These are phyloP conservation scores for Holcopasites calliopsidis DNA, from an alignment of 1,140 invertebrate species.

Conservation along the genomic window DNA sequence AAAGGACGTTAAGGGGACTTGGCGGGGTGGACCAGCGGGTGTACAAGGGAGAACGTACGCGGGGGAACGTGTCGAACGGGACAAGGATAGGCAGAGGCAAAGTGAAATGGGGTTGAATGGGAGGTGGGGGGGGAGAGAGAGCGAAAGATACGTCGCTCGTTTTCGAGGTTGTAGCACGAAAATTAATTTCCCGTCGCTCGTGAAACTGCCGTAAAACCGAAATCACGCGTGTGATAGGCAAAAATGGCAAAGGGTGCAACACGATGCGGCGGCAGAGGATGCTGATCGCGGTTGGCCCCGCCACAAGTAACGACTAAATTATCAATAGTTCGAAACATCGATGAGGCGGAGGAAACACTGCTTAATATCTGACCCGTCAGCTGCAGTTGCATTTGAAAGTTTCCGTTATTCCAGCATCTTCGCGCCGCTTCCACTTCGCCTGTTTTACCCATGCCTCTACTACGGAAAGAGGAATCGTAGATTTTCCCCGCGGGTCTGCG, in stretches of 20 bases:
- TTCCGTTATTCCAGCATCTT: conserved; percentile 24
- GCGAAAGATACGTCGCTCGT: neutral
- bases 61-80: neutral
- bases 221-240: conserved; percentile 21
- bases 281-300: neutral
- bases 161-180: conserved; percentile 1
- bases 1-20: neutral
- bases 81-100: neutral
- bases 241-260: conserved; percentile 6
- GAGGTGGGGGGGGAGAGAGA: neutral
- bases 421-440: neutral
- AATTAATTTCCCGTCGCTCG: conserved; percentile 32
- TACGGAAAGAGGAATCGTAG: too few species aligned
- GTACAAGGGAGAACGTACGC: too few species aligned
- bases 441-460: neutral
- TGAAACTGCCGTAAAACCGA: conserved; percentile 18
- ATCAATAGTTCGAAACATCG: conserved; percentile 41
- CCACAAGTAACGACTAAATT: conserved; percentile 15
- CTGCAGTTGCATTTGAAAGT: conserved; percentile 35
- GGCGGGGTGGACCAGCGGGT: neutral
- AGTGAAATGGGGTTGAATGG: neutral
- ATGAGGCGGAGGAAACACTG: conserved; percentile 25
- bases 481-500: too few species aligned
- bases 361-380: conserved; percentile 63
- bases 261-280: neutral